Conservation (phyloP, 2,888 invertebrate species). For the Leucania comma region DNA sequence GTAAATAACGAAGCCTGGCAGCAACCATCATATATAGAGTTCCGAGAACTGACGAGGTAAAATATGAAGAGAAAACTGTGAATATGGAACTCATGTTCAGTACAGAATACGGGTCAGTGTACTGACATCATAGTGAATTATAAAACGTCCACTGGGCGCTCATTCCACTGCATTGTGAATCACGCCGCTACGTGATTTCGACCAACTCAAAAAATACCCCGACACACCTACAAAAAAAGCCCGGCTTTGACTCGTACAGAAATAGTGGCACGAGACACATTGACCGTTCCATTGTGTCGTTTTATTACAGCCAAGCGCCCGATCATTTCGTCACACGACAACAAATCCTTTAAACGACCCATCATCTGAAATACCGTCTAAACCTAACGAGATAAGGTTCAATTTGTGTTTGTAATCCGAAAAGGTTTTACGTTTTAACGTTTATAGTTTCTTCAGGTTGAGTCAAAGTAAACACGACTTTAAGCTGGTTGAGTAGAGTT, state of each 20-base stretch:
- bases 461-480: conserved; percentile 28
- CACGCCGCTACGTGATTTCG: conserved; percentile 77
- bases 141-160: conserved; percentile 57
- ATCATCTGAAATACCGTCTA: conserved; percentile 60
- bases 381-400: conserved; percentile 56
- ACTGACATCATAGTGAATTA: conserved; percentile 55
- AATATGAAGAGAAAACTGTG: conserved; percentile 26
- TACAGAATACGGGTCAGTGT: conserved; percentile 51
- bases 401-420: conserved; percentile 49
- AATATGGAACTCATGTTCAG: conserved; percentile 24
- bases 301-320: conserved; percentile 80
- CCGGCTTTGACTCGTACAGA: conserved; percentile 73
- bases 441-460: conserved; percentile 44
- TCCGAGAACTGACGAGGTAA: not conserved
- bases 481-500: conserved; percentile 50
- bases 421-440: conserved; percentile 57
- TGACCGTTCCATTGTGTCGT: conserved; percentile 83
- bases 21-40: conserved; percentile 3
- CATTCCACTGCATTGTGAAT: conserved; percentile 73
- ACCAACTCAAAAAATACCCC: conserved; percentile 76
- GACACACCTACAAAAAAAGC: conserved; percentile 72
- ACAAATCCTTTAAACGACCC: conserved; percentile 68
- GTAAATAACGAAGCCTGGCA: conserved; percentile 7
- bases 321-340: conserved; percentile 81
- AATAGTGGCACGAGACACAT: conserved; percentile 89